Conservation (phyloP, 2,113 vertebrate genomes). For the Triplophysa tibetana region DNA sequence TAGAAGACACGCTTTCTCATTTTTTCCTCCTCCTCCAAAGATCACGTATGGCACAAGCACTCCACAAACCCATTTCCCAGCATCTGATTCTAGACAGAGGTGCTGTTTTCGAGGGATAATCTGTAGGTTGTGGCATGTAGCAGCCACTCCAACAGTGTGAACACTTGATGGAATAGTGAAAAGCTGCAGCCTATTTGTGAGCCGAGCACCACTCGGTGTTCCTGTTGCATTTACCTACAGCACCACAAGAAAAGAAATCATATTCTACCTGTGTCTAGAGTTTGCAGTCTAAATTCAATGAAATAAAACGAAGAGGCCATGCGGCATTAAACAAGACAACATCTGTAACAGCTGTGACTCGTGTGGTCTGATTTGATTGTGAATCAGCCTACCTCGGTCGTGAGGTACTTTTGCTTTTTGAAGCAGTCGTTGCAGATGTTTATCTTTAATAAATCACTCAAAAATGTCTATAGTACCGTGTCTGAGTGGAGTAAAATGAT, state of each 20-base stretch:
- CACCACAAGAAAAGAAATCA: too few species aligned
- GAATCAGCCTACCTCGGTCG: too few species aligned
- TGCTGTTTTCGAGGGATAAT: conserved; percentile 30
- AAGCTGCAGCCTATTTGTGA: conserved; percentile 14
- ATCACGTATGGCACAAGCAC: conserved; percentile 1
- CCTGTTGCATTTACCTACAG: too few species aligned
- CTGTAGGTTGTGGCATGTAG: conserved; percentile 29
- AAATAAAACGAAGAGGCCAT: too few species aligned
- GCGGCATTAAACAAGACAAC: too few species aligned
- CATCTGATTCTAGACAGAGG: conserved; percentile 30
- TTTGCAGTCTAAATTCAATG: too few species aligned
- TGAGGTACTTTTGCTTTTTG: too few species aligned
- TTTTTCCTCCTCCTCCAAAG: conserved; percentile 26
- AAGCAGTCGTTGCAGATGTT: too few species aligned
- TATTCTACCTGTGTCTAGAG: too few species aligned
- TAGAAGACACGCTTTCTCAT: conserved; percentile 33
- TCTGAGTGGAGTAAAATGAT: not conserved
- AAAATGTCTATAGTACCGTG: not conserved
- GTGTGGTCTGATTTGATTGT: too few species aligned
- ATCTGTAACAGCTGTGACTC: too few species aligned
- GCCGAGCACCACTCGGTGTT: not conserved
- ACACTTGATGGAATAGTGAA: conserved; percentile 11
- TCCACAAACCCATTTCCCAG: conserved; percentile 12
- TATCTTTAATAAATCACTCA: too few species aligned
- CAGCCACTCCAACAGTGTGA: conserved; percentile 32